Evolutionary conservation across 2,888 invertebrate species (phyloP), one percentile per base, ranked within the genome.

Genomic region (Orchestes rusci): DNA sequence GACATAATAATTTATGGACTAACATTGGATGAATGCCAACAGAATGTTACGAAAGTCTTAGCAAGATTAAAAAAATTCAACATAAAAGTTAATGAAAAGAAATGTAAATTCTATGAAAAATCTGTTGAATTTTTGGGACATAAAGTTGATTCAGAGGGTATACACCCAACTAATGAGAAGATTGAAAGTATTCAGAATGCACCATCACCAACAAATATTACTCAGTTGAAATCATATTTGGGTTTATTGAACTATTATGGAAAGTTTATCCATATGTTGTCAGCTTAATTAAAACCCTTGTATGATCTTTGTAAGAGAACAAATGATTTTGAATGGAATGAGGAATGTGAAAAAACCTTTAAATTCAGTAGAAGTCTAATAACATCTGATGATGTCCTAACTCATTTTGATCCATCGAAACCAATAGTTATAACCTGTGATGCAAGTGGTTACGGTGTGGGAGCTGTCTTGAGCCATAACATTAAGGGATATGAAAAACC

Each of bases 381-480:
- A 17, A 35, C 35, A 19, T 35, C 19, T 3, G 35, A 39, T 29
- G 15, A 8, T 16, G 39, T 39, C 10, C 12, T 39, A 4, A 39
- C 17, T 12, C 39, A 39, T 39, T 30, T 17, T 30, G 13, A 39
- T 10, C 32, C 30, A 4, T 7, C 8, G 4, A 18, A 47, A 30
- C 56, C 53, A 10, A 55, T 56, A 40, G 42, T 23, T 45, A n/a
- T 56, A 8, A 52, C 53, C 2, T 52, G 53, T 36, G 56, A 56
- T 50, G 8, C 50, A 5, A 49, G 46, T 44, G 38, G 46, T 10
- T 57, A 54, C 45, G 57, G 53, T 10, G 53, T 56, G 17, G 54
- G 55, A 13, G 49, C 51, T 12, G 53, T 56, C 3, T 36, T 53
- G 8, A 53, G 54, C 43, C 54, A 57, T 45, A n/a, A n/a, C n/a